These are phyloP conservation scores for Cossypha heuglini DNA, from an alignment of 2,797 vertebrate species.

Conservation along the genomic window DNA sequence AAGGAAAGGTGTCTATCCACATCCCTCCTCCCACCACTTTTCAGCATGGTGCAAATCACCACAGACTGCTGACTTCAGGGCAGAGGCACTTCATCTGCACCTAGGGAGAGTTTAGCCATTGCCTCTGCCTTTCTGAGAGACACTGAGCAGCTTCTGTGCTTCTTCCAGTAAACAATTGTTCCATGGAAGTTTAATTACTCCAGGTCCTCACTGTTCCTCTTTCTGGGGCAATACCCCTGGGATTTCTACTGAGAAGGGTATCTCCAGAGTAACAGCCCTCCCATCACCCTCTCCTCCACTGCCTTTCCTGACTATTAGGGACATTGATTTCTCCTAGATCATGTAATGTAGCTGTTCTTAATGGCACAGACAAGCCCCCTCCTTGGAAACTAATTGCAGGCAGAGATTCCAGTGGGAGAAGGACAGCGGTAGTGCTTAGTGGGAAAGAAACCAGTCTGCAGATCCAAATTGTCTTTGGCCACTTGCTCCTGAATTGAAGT, in stretches of 20 bases:
- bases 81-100: neutral
- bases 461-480: neutral
- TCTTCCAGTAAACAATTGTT: conserved; percentile 39
- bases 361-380: conserved; percentile 53
- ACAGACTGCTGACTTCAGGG: neutral
- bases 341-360: conserved; percentile 61
- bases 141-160: neutral
- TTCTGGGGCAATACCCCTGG: neutral
- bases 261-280: conserved; percentile 42
- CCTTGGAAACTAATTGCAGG: conserved; percentile 59
- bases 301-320: conserved; percentile 61
- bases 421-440: neutral
- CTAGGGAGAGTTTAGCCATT: neutral
- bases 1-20: neutral
- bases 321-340: conserved; percentile 70
- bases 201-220: neutral
- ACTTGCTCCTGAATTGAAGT: neutral
- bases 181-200: conserved; percentile 21
- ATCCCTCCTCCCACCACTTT: neutral
- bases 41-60: neutral
- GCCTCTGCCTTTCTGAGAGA: neutral
- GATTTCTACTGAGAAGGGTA: conserved; percentile 5
- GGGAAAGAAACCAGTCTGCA: neutral
- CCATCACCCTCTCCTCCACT: neutral
- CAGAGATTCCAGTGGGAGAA: conserved; percentile 38